Percentiles rank a stretch among this genome's conserved stretches.
These are phyloP conservation scores for Euphonia xanthogaster DNA, from an alignment of 2,797 vertebrate species.

Conservation along the genomic window DNA sequence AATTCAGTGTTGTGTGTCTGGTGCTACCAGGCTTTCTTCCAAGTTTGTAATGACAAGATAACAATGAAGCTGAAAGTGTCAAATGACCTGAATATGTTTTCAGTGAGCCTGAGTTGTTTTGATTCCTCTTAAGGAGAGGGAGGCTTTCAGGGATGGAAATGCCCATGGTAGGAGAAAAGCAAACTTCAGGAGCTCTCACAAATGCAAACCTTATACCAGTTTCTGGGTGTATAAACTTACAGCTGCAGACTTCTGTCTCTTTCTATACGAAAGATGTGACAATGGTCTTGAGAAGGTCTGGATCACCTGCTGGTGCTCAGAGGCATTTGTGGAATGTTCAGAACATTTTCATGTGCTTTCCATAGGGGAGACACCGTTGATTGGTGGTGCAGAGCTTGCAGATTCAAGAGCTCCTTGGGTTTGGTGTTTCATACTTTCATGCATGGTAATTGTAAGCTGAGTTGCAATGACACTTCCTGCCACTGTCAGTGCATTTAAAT, in stretches of 20 bases:
- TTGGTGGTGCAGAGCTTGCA: not conserved
- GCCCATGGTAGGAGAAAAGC: not conserved
- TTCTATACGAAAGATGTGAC: fast-evolving
- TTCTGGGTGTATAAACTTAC: not conserved
- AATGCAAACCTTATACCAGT: not conserved
- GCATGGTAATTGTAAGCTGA: not conserved
- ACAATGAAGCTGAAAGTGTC: not conserved
- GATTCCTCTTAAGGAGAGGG: not conserved
- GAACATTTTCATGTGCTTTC: not conserved
- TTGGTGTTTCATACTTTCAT: not conserved
- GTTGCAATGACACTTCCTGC: not conserved
- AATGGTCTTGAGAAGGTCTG: not conserved
- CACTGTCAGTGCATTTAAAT: not conserved
- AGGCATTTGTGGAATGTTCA: not conserved
- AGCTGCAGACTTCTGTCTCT: not conserved
- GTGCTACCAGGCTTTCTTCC: constrained; percentile 10
- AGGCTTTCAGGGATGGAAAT: not conserved
- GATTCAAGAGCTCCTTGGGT: not conserved
- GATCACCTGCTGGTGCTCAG: not conserved
- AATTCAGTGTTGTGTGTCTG: not conserved
- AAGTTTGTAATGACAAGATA: not conserved
- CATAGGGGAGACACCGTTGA: fast-evolving
- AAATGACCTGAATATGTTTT: constrained; percentile 3
- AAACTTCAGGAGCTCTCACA: not conserved
- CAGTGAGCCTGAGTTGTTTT: not conserved